Evolutionary conservation across 2,797 vertebrate species (phyloP).

Genomic region (Manis pentadactyla): DNA sequence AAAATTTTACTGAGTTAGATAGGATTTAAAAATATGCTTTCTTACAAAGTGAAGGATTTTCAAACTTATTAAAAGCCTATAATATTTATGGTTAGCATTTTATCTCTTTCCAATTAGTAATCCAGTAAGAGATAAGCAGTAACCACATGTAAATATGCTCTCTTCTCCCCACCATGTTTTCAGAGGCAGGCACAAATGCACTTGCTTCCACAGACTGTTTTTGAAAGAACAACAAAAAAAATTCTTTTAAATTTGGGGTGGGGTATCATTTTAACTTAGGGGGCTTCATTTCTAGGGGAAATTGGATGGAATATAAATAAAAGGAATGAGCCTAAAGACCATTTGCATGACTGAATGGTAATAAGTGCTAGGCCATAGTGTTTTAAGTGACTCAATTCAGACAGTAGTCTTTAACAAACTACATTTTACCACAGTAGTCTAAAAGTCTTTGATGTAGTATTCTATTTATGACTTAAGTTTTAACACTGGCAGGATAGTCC

Average conservation of each 20-base stretch:
- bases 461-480: neutral
- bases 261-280: neutral
- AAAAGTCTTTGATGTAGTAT: neutral
- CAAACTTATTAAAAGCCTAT: slow-evolving; percentile 2
- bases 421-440: neutral
- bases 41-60: slow-evolving; percentile 39
- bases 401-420: neutral
- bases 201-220: neutral
- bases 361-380: neutral
- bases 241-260: neutral
- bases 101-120: slow-evolving; percentile 25
- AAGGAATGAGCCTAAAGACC: neutral
- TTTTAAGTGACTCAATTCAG: slow-evolving; percentile 17
- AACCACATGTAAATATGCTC: neutral
- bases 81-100: slow-evolving; percentile 13
- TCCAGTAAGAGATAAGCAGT: neutral
- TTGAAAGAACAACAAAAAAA: neutral
- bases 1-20: slow-evolving; percentile 20
- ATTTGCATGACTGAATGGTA: neutral
- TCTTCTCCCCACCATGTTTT: neutral
- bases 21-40: slow-evolving; percentile 7
- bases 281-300: neutral
- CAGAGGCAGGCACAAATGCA: neutral
- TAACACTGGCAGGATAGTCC: neutral
- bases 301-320: slow-evolving; percentile 21